Conservation (phyloP, 92 coral and sea anemone species). For the Porites rus region DNA sequence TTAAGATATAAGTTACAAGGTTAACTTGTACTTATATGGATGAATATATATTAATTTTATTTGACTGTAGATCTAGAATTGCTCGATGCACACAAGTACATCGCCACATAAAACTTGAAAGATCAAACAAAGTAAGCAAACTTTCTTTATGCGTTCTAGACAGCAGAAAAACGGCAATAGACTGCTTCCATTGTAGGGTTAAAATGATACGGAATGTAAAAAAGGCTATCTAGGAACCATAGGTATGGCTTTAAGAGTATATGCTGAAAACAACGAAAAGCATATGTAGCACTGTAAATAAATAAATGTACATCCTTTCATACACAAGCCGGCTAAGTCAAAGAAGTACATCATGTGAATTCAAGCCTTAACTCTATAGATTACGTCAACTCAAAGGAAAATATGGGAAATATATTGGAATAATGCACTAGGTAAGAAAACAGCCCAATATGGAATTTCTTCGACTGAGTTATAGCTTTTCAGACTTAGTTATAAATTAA, state of each 20-base stretch:
- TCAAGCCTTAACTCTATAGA: too few species aligned
- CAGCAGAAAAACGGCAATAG: neutral
- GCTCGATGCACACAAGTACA: constrained; percentile 23
- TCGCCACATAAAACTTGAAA: constrained; percentile 33
- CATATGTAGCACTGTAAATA: neutral
- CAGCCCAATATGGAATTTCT: neutral
- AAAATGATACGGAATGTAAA: neutral
- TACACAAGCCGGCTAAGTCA: constrained; percentile 21
- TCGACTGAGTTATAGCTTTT: neutral
- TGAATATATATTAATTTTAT: neutral
- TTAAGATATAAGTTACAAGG: neutral
- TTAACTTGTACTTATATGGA: neutral
- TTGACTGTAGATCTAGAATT: neutral
- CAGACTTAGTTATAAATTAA: neutral
- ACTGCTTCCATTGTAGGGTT: neutral
- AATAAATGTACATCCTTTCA: neutral
- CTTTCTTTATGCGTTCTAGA: neutral
- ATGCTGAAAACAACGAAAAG: neutral
- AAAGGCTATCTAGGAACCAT: neutral
- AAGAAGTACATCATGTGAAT: constrained; percentile 7
- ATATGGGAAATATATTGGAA: too few species aligned
- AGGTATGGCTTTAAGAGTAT: neutral
- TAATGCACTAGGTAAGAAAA: too few species aligned
- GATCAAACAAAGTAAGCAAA: constrained; percentile 31
- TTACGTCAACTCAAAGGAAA: too few species aligned